A percentile compares a stretch with the other conserved stretches of the same genome.
Evolutionary conservation across 2,888 invertebrate genomes (phyloP).

Genomic region (Agrilus cyanescens): DNA sequence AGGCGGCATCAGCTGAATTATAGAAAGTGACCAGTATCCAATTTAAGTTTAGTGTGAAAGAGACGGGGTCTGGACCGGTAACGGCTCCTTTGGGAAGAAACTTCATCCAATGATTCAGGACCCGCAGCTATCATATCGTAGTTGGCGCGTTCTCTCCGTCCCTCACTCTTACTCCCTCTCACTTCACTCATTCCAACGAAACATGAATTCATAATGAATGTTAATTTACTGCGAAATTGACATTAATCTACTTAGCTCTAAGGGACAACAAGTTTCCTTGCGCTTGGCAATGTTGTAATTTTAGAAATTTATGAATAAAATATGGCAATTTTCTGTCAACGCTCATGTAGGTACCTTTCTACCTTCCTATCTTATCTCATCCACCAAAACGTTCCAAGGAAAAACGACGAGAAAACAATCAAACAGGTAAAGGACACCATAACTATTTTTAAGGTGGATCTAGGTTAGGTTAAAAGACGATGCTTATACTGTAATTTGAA

Average conservation of each 20-base stretch:
- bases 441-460: no score
- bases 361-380: no score
- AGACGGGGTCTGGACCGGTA: slow-evolving; percentile 34
- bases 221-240: slow-evolving; percentile 20
- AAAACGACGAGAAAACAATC: no score
- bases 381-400: no score
- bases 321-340: no score
- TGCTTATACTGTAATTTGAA: no score
- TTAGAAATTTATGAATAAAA: no score
- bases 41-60: slow-evolving; percentile 37
- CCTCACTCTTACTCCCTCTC: slow-evolving; percentile 1
- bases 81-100: slow-evolving; percentile 33
- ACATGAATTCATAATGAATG: slow-evolving; percentile 32
- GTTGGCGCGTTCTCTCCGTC: slow-evolving; percentile 15
- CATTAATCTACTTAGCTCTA: background rate
- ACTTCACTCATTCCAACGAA: slow-evolving; percentile 14
- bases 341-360: no score
- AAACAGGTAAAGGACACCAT: no score
- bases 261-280: slow-evolving; percentile 6
- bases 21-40: slow-evolving; percentile 39
- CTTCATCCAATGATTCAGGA: slow-evolving; percentile 36
- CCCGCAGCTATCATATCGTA: slow-evolving; percentile 32
- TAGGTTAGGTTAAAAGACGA: no score
- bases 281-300: background rate
- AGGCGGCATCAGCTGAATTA: slow-evolving; percentile 30